Evolutionary conservation across 2,797 vertebrate genomes (phyloP).

Genomic region (Myotis daubentonii): DNA sequence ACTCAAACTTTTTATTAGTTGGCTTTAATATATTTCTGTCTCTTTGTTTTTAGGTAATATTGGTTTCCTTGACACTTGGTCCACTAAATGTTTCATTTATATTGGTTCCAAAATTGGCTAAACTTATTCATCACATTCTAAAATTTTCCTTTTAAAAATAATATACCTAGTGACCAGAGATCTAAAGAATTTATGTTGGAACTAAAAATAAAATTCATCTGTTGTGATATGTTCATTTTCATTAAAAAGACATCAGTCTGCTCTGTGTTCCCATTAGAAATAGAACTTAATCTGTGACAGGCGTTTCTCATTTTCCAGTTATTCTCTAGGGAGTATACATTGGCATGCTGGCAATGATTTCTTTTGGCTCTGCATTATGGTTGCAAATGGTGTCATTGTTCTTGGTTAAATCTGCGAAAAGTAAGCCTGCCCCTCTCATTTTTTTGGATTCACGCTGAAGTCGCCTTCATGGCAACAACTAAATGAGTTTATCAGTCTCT

Average conservation of each 20-base stretch:
- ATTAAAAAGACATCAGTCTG: constrained; percentile 81
- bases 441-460: constrained; percentile 77
- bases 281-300: constrained; percentile 84
- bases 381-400: constrained; percentile 85
- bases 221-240: constrained; percentile 77
- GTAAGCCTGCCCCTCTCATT: constrained; percentile 59
- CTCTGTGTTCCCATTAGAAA: constrained; percentile 81
- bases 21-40: not conserved
- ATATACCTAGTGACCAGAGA: not conserved
- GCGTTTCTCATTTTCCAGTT: constrained; percentile 82
- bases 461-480: constrained; percentile 69
- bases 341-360: constrained; percentile 80
- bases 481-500: constrained; percentile 72
- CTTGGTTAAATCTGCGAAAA: constrained; percentile 84
- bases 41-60: constrained; percentile 8
- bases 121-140: constrained; percentile 16
- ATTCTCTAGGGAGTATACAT: constrained; percentile 76
- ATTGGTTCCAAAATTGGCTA: constrained; percentile 30
- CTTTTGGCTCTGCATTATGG: constrained; percentile 73
- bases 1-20: constrained; percentile 3
- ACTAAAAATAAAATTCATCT: constrained; percentile 73
- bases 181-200: constrained; percentile 72
- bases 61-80: not conserved
- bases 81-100: constrained; percentile 4
- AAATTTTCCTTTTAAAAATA: constrained; percentile 47